Percentiles rank a stretch among this genome's conserved stretches.
phyloP scores from a whole-genome alignment of 2,888 invertebrate genomes.

The Nezara viridula region DNA sequence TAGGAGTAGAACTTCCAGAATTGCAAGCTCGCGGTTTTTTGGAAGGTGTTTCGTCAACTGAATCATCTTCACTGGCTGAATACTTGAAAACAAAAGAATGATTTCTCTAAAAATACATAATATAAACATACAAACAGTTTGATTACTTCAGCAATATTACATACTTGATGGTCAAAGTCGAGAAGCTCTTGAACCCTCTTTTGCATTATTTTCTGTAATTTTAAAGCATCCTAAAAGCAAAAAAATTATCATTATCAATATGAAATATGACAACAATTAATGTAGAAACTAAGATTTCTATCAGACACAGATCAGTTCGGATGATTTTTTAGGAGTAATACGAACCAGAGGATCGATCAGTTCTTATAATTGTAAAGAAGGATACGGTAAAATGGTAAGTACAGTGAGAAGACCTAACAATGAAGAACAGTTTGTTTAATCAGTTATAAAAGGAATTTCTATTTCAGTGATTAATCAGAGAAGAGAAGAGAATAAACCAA shows the following conservation, averaged over 20 bases:
- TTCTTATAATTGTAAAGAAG: too few species aligned
- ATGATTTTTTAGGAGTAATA: too few species aligned
- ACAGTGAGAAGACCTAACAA: too few species aligned
- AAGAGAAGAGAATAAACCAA: too few species aligned
- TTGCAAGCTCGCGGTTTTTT: constrained; percentile 54
- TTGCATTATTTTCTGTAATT: constrained; percentile 87
- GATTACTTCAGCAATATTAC: neutral
- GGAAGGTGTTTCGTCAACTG: constrained; percentile 68
- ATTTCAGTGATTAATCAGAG: too few species aligned
- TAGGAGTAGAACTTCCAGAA: constrained; percentile 43
- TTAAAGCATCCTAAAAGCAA: constrained; percentile 79
- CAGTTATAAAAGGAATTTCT: too few species aligned
- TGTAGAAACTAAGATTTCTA: neutral
- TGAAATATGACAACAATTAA: neutral
- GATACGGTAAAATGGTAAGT: too few species aligned
- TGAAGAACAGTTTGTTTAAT: too few species aligned
- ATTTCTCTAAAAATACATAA: neutral
- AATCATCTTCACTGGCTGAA: constrained; percentile 72
- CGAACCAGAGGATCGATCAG: too few species aligned
- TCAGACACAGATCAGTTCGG: too few species aligned
- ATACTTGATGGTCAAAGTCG: constrained; percentile 72
- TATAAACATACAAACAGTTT: neutral
- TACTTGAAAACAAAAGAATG: constrained; percentile 68
- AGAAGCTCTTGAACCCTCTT: constrained; percentile 82
- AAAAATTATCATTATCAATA: neutral